Evolutionary conservation across 1,140 invertebrate genomes (phyloP), one percentile per base, ranked within the genome.

Genomic region (Ostrea edulis): DNA sequence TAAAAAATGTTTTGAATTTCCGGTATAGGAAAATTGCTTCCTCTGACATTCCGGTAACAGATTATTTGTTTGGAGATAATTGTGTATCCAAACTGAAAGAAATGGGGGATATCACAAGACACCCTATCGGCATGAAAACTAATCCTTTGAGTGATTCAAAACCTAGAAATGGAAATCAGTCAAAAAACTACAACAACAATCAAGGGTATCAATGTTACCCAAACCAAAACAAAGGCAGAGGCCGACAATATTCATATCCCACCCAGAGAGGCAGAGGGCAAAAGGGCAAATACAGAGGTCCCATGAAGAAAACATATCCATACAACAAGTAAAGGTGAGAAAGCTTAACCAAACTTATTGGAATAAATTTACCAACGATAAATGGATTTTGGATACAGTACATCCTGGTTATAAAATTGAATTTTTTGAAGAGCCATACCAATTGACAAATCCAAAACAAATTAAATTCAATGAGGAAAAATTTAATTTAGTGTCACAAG

Each of bases 1-100:
- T n/a, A n/a, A n/a, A n/a, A n/a, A n/a, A n/a, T n/a, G n/a, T n/a
- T n/a, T n/a, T n/a, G n/a, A n/a, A n/a, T n/a, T n/a, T n/a, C n/a
- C n/a, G n/a, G n/a, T n/a, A 22, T 82, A 22, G 12, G 29, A n/a
- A n/a, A n/a, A n/a, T n/a, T n/a, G n/a, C n/a, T n/a, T n/a, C n/a
- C n/a, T n/a, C n/a, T n/a, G n/a, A 82, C 25, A 82, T 82, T 35
- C 2, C 3, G 14, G 8, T 8, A 11, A 35, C 77, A 51, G 77
- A 82, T 51, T 44, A n/a, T n/a, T n/a, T n/a, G n/a, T n/a, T n/a
- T n/a, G n/a, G n/a, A n/a, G n/a, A n/a, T n/a, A n/a, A n/a, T 82
- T 82, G 12, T 82, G 51, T 82, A 5, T 82, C 77, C 2, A 52
- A 82, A 82, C 51, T 82, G 14, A 82, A 35, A 82, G 77, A 82